These are phyloP conservation scores for Microctonus hyperodae DNA, from an alignment of 2,888 invertebrate genomes.

Conservation along the genomic window DNA sequence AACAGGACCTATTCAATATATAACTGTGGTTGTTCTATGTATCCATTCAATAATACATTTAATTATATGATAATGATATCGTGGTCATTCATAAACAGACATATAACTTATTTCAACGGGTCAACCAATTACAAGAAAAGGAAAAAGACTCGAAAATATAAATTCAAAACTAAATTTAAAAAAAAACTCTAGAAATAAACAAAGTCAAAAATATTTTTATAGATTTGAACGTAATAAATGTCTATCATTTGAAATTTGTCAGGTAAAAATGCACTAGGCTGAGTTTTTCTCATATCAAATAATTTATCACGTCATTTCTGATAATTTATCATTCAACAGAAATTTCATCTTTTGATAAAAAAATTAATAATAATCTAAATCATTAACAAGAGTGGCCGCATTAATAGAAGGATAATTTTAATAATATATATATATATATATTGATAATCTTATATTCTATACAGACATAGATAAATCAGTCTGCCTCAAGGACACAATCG, in stretches of 20 bases:
- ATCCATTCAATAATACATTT: not conserved
- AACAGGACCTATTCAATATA: slow-evolving; percentile 36
- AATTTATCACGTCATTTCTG: not conserved
- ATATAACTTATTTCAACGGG: slow-evolving; percentile 10
- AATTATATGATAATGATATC: not conserved
- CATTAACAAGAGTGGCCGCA: not conserved
- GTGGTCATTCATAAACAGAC: not conserved
- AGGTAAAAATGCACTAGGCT: not conserved
- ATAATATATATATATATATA: not conserved
- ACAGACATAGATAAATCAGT: slow-evolving; percentile 5
- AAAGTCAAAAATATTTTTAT: not conserved
- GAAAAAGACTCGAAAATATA: not conserved
- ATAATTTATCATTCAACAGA: not conserved
- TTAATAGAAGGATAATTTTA: slow-evolving; percentile 17
- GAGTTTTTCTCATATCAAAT: not conserved
- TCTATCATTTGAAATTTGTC: not conserved
- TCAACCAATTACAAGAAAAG: not conserved
- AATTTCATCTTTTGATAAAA: too few relatives aligned
- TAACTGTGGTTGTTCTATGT: slow-evolving; percentile 11
- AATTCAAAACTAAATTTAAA: not conserved
- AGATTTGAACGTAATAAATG: not conserved
- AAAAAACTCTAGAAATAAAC: too few relatives aligned
- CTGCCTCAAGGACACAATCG: slow-evolving; percentile 8
- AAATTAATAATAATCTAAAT: slow-evolving; percentile 11
- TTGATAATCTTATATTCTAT: slow-evolving; percentile 5